phyloP scores from a whole-genome alignment of 2,797 vertebrate genomes.

The Parauchenoglanis punctatus region DNA sequence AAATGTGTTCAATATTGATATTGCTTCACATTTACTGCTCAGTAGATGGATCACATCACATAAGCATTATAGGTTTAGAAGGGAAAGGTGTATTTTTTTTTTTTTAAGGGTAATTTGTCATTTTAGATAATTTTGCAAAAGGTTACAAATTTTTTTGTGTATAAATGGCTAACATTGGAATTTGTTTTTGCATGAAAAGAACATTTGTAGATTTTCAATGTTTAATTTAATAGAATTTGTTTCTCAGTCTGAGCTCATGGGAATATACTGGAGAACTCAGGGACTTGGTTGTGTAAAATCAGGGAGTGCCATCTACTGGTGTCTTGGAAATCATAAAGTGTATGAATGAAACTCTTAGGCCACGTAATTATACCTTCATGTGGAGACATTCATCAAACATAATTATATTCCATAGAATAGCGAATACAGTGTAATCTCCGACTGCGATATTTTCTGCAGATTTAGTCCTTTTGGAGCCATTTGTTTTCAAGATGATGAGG shows the following conservation, averaged over 20 bases:
- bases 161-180: background rate
- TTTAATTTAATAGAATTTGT: slow-evolving; percentile 28
- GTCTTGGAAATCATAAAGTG: slow-evolving; percentile 28
- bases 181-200: slow-evolving; percentile 13
- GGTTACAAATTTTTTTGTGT: slow-evolving; percentile 5
- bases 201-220: slow-evolving; percentile 7
- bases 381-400: slow-evolving; percentile 60
- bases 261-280: background rate
- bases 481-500: slow-evolving; percentile 60
- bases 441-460: slow-evolving; percentile 57
- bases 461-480: slow-evolving; percentile 55
- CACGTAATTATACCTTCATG: slow-evolving; percentile 54
- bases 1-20: background rate
- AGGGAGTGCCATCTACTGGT: slow-evolving; percentile 54
- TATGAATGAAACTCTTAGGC: slow-evolving; percentile 42
- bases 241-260: slow-evolving; percentile 14
- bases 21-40: background rate
- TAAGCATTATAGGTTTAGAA: background rate
- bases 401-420: slow-evolving; percentile 60
- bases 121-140: slow-evolving; percentile 37
- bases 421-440: slow-evolving; percentile 56
- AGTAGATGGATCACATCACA: background rate
- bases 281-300: slow-evolving; percentile 41
- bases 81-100: background rate
- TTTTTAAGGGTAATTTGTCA: slow-evolving; percentile 5